These are phyloP conservation scores for Eupithecia tripunctaria DNA, from an alignment of 2,888 invertebrate genomes.

Conservation along the genomic window DNA sequence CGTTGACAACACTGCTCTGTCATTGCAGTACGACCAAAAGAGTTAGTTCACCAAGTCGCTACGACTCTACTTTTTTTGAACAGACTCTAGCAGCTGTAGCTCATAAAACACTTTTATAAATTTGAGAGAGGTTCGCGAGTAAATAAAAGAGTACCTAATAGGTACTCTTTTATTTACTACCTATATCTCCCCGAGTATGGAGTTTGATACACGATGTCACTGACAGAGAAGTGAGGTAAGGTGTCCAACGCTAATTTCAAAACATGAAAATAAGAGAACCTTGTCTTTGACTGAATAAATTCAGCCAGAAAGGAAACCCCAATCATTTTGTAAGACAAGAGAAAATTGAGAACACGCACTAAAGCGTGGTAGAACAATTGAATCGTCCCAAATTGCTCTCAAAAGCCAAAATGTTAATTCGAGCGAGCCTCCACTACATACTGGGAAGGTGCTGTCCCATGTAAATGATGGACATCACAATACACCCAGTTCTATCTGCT, in stretches of 20 bases:
- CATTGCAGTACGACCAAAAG: too few species aligned
- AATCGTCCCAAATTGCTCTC: conserved; percentile 40
- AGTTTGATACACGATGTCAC: neutral
- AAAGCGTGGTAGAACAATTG: conserved; percentile 29
- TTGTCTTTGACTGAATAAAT: neutral
- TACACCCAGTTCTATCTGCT: conserved; percentile 68
- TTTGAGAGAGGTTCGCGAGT: neutral
- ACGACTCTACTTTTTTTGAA: too few species aligned
- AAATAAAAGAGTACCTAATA: too few species aligned
- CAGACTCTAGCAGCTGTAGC: too few species aligned
- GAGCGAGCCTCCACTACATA: conserved; percentile 61
- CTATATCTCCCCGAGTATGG: too few species aligned
- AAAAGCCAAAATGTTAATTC: conserved; percentile 62
- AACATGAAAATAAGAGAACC: neutral
- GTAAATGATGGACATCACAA: conserved; percentile 80
- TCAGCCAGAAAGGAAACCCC: neutral
- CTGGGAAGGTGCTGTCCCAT: conserved; percentile 70
- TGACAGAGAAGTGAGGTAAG: neutral
- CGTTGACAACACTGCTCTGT: too few species aligned
- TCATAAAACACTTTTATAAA: too few species aligned
- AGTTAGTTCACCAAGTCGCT: too few species aligned
- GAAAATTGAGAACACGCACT: conserved; percentile 2
- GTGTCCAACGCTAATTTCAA: neutral
- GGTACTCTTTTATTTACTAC: too few species aligned
- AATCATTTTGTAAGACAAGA: neutral